Evolutionary conservation across 2,797 vertebrate species (phyloP).

Genomic region (Tolypeutes matacus): DNA sequence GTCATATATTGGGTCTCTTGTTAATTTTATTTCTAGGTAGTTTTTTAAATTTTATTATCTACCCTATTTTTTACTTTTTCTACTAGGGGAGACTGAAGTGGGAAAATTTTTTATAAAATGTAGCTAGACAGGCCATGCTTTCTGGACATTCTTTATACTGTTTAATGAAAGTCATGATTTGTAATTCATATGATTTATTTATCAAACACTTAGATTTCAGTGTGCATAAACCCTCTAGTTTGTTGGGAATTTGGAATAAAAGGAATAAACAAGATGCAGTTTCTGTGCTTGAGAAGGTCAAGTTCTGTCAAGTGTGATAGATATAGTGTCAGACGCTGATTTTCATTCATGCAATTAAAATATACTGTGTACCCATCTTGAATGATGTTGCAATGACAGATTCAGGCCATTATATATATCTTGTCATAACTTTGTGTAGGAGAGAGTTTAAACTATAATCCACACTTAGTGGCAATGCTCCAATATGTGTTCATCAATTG

Average conservation of each 20-base stretch:
- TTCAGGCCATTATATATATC: too few species aligned
- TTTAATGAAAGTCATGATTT: conserved; percentile 51
- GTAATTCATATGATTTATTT: not conserved
- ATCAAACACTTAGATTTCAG: not conserved
- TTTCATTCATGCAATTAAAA: too few species aligned
- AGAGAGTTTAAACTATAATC: too few species aligned
- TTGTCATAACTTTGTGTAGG: too few species aligned
- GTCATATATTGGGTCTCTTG: not conserved
- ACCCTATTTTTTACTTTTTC: not conserved
- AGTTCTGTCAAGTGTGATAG: not conserved
- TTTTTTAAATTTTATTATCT: not conserved
- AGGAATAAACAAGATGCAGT: not conserved
- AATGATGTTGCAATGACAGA: too few species aligned
- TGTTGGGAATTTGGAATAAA: not conserved
- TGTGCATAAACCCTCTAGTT: not conserved
- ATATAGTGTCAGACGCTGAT: too few species aligned
- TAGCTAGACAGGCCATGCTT: not conserved
- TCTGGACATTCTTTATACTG: not conserved
- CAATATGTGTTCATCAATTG: too few species aligned
- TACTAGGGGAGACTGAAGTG: not conserved
- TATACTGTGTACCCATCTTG: not conserved
- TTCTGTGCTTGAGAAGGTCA: conserved; percentile 1
- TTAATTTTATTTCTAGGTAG: not conserved
- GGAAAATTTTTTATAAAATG: not conserved
- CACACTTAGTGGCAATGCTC: too few species aligned